Conservation (phyloP, 2,113 vertebrate species). For the Peromyscus leucopus region DNA sequence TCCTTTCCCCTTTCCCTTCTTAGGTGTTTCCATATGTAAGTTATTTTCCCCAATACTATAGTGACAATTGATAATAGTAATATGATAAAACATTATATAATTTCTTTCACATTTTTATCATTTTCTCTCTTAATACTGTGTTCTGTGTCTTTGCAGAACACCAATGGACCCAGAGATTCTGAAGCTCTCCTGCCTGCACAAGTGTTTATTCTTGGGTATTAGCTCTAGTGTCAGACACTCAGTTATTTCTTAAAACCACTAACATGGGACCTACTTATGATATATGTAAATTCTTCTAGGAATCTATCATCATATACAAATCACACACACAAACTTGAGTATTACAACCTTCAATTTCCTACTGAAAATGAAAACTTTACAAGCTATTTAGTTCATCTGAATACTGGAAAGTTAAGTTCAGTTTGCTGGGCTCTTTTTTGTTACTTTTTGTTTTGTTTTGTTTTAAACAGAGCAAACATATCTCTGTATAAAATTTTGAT, state of each 20-base stretch:
- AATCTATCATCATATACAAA: conserved; percentile 36
- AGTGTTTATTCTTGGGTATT: not conserved
- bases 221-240: not conserved
- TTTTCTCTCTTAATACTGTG: conserved; percentile 40
- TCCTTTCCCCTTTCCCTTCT: not conserved
- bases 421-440: not conserved
- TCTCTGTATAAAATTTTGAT: conserved; percentile 3
- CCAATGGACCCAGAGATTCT: not conserved
- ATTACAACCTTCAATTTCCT: conserved; percentile 25
- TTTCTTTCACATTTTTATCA: not conserved
- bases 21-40: not conserved
- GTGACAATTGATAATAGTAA: not conserved
- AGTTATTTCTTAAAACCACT: not conserved
- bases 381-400: not conserved
- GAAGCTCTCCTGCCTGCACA: not conserved
- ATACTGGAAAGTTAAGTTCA: not conserved
- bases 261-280: conserved; percentile 4
- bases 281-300: not conserved
- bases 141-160: conserved; percentile 24
- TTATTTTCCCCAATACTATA: not conserved
- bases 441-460: not conserved
- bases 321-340: not conserved
- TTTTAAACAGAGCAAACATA: not conserved
- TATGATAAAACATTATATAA: not conserved
- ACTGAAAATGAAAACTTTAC: not conserved